Conservation (phyloP, 1,140 invertebrate genomes). For the Capitella teleta region DNA sequence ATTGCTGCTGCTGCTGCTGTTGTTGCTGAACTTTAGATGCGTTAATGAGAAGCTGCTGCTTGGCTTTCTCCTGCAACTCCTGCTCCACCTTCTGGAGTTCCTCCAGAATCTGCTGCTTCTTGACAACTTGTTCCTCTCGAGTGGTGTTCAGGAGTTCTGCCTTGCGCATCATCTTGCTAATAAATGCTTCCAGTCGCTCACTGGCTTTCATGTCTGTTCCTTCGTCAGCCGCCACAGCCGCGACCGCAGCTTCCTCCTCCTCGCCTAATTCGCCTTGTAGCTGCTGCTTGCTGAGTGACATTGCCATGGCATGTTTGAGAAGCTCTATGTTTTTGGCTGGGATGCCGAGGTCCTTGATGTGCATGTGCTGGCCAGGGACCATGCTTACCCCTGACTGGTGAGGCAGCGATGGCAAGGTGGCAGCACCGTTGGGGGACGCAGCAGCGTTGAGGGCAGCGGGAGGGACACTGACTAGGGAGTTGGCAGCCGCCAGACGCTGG, state of each 20-base stretch:
- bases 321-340: no score
- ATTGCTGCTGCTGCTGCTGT: conserved; percentile 16
- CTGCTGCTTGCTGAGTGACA: no score
- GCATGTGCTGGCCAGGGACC: no score
- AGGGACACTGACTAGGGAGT: not conserved
- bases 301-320: no score
- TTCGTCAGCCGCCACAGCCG: not conserved
- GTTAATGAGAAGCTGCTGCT: conserved; percentile 13
- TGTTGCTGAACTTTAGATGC: not conserved
- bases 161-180: conserved; percentile 41
- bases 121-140: conserved; percentile 55
- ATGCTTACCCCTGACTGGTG: no score
- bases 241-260: not conserved
- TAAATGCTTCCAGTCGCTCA: conserved; percentile 38
- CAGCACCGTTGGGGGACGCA: no score
- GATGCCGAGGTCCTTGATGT: no score
- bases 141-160: conserved; percentile 32
- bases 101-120: conserved; percentile 66
- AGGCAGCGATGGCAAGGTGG: no score
- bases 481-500: not conserved
- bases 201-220: conserved; percentile 26
- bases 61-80: conserved; percentile 57
- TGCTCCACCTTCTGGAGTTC: conserved; percentile 65
- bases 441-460: no score
- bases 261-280: not conserved